These are phyloP conservation scores for Zophobas morio DNA, from an alignment of 1,140 invertebrate genomes.

Conservation along the genomic window DNA sequence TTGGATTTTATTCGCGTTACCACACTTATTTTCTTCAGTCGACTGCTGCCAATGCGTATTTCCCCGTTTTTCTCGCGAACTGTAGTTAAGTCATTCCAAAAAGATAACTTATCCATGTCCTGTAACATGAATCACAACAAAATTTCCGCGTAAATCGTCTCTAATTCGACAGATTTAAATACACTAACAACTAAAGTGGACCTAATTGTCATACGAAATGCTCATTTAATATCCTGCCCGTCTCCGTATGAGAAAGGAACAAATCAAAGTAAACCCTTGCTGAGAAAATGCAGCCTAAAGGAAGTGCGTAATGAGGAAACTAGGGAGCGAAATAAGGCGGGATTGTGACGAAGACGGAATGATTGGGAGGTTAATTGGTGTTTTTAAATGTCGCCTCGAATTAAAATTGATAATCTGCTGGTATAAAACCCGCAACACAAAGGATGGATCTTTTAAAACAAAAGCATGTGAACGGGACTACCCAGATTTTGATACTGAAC, in stretches of 20 bases:
- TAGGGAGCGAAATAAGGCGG: slow-evolving; percentile 56
- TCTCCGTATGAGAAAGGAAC: slow-evolving; percentile 59
- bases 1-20: background rate
- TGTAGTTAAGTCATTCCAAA: background rate
- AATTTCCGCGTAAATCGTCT: slow-evolving; percentile 22
- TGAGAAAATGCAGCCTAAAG: slow-evolving; percentile 61
- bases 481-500: slow-evolving; percentile 25
- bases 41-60: slow-evolving; percentile 10
- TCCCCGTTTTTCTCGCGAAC: background rate
- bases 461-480: slow-evolving; percentile 4
- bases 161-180: slow-evolving; percentile 34
- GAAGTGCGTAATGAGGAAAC: slow-evolving; percentile 64
- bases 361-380: slow-evolving; percentile 36
- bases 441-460: slow-evolving; percentile 4
- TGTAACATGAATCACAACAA: slow-evolving; percentile 28
- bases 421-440: slow-evolving; percentile 11
- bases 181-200: slow-evolving; percentile 32
- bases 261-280: slow-evolving; percentile 62
- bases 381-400: slow-evolving; percentile 9
- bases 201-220: slow-evolving; percentile 30
- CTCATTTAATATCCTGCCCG: slow-evolving; percentile 61
- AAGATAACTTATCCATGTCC: slow-evolving; percentile 24
- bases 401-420: slow-evolving; percentile 34
- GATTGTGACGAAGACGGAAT: slow-evolving; percentile 45
- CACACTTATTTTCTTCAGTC: background rate